Conservation (phyloP, 2,797 vertebrate genomes). For the Halcyon chelicuti region DNA sequence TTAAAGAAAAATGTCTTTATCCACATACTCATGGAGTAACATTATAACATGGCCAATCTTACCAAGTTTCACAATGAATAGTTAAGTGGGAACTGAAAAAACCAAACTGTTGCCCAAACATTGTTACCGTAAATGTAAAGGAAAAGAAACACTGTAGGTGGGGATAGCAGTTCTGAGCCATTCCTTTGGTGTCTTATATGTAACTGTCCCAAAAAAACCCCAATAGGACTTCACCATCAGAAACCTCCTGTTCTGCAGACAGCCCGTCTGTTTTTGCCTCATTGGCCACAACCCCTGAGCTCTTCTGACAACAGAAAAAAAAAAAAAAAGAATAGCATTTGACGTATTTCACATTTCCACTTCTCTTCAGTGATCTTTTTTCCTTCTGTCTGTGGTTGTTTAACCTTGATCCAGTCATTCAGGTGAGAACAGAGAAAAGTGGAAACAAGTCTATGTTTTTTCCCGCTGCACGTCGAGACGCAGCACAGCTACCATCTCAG, state of each 20-base stretch:
- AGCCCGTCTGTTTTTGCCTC: background rate
- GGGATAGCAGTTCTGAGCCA: constrained; percentile 68
- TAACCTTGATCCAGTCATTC: constrained; percentile 36
- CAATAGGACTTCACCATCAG: constrained; percentile 40
- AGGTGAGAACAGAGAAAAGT: constrained; percentile 34
- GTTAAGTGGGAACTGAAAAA: constrained; percentile 69
- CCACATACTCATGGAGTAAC: constrained; percentile 44
- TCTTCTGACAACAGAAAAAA: background rate
- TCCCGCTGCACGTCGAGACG: accelerated
- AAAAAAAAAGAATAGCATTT: background rate
- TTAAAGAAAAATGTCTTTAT: constrained; percentile 53
- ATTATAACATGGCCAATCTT: constrained; percentile 54
- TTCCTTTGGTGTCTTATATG: constrained; percentile 59
- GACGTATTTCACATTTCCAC: constrained; percentile 57
- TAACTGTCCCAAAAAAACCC: constrained; percentile 67
- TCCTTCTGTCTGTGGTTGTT: constrained; percentile 37
- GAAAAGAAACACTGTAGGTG: constrained; percentile 80
- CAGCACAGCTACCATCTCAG: background rate
- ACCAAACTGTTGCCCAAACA: constrained; percentile 61
- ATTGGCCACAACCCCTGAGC: background rate
- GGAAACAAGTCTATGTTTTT: background rate
- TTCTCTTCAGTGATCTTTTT: constrained; percentile 19
- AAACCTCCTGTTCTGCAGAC: constrained; percentile 16
- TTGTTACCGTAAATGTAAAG: constrained; percentile 76
- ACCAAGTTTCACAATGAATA: constrained; percentile 78